These are phyloP conservation scores for Microtus pennsylvanicus DNA, from an alignment of 2,113 vertebrate species.

Conservation along the genomic window DNA sequence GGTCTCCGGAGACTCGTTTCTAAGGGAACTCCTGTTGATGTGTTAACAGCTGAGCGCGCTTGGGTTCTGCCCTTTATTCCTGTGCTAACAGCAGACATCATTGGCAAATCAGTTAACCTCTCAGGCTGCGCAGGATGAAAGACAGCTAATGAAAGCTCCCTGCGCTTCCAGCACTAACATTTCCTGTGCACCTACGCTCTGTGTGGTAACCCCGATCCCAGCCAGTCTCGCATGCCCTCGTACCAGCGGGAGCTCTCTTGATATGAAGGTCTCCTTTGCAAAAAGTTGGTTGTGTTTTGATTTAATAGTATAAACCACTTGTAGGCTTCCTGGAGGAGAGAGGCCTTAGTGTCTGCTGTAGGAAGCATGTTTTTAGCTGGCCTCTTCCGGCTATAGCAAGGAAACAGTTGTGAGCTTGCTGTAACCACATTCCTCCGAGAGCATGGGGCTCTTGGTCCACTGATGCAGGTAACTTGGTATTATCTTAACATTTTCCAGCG, in stretches of 20 bases:
- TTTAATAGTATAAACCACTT: background rate
- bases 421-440: slow-evolving; percentile 47
- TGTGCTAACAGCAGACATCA: slow-evolving; percentile 64
- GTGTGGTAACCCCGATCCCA: slow-evolving; percentile 8
- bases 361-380: slow-evolving; percentile 47
- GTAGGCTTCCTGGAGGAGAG: background rate
- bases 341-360: background rate
- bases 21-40: background rate
- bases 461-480: slow-evolving; percentile 58
- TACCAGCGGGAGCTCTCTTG: background rate
- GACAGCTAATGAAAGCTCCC: slow-evolving; percentile 38
- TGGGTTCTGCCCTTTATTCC: slow-evolving; percentile 52
- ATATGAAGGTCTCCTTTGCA: background rate
- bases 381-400: slow-evolving; percentile 53
- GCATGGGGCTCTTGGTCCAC: slow-evolving; percentile 28
- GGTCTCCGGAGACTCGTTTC: background rate
- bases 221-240: background rate
- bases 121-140: slow-evolving; percentile 62
- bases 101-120: slow-evolving; percentile 68
- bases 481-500: background rate
- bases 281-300: background rate
- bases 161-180: slow-evolving; percentile 58
- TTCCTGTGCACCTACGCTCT: background rate
- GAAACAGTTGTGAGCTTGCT: slow-evolving; percentile 56
- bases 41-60: background rate